A percentile compares a stretch with the other conserved stretches of the same genome.
Evolutionary conservation across 1,140 invertebrate genomes (phyloP).

Genomic region (Psix sp.): DNA sequence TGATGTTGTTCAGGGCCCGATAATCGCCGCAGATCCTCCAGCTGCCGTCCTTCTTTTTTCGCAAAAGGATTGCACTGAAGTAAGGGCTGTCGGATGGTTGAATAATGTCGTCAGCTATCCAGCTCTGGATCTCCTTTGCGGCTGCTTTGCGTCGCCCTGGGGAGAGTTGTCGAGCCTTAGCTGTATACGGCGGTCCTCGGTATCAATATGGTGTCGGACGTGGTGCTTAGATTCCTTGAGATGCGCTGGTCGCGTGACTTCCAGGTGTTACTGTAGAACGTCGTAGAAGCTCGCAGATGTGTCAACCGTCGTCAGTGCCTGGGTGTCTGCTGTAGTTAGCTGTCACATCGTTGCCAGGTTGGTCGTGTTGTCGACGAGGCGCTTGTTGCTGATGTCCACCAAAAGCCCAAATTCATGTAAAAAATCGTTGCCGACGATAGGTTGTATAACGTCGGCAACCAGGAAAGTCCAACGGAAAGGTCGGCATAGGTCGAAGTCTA

Average conservation of each 20-base stretch:
- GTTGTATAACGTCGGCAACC: conserved; percentile 13
- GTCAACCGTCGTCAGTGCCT: conserved; percentile 4
- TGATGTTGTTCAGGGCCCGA: conserved; percentile 69
- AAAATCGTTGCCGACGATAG: conserved; percentile 23
- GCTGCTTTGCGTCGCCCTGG: not conserved
- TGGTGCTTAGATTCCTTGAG: conserved; percentile 5
- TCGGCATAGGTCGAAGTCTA: conserved; percentile 15
- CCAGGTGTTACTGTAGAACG: not conserved
- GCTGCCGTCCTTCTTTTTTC: conserved; percentile 68
- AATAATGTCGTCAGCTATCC: not conserved
- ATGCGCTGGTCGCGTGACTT: conserved; percentile 6
- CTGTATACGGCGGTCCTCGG: not conserved
- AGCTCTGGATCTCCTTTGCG: not conserved
- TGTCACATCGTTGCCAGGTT: not conserved
- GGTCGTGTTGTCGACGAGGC: conserved; percentile 3
- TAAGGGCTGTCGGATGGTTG: conserved; percentile 61
- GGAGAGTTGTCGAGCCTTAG: not conserved
- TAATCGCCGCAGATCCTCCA: conserved; percentile 75
- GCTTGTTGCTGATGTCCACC: conserved; percentile 8
- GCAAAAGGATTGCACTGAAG: conserved; percentile 67
- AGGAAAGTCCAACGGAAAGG: conserved; percentile 10
- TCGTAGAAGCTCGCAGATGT: not conserved
- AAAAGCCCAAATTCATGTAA: conserved; percentile 6
- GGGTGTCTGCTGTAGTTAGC: not conserved
- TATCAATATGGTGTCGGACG: conserved; percentile 11